Conservation (phyloP, 2,797 vertebrate species). For the Pseudochaenichthys georgianus region DNA sequence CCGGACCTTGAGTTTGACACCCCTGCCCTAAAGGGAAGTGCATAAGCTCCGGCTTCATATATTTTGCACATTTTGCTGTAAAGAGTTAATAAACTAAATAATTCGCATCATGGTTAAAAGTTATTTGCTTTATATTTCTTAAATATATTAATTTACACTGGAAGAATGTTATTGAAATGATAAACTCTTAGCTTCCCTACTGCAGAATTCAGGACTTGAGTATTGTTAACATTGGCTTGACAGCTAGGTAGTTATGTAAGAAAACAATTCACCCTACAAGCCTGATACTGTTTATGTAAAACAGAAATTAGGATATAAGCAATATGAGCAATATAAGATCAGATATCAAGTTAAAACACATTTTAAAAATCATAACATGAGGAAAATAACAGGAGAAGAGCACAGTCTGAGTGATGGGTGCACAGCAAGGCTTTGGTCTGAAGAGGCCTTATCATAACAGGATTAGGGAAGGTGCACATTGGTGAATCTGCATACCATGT, state of each 20-base stretch:
- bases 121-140: conserved; percentile 22
- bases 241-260: neutral
- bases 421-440: conserved; percentile 28
- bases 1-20: too few species aligned
- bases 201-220: neutral
- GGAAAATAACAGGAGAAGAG: neutral
- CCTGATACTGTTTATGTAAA: neutral
- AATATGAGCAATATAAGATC: conserved; percentile 1
- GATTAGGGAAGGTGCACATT: conserved; percentile 39
- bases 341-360: neutral
- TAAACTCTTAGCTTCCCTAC: neutral
- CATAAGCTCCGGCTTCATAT: conserved; percentile 1
- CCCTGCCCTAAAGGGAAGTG: conserved; percentile 15
- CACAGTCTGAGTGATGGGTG: conserved; percentile 17
- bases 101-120: neutral
- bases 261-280: neutral
- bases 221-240: neutral
- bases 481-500: conserved; percentile 18
- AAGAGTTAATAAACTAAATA: conserved; percentile 4
- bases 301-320: too few species aligned
- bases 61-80: conserved; percentile 44
- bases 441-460: conserved; percentile 34
- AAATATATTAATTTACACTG: conserved; percentile 20
- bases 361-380: neutral
- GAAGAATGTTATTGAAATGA: conserved; percentile 4